Evolutionary conservation across 1,140 invertebrate species (phyloP), one percentile per base, ranked within the genome.

Genomic region (Aphelenchoides fujianensis): DNA sequence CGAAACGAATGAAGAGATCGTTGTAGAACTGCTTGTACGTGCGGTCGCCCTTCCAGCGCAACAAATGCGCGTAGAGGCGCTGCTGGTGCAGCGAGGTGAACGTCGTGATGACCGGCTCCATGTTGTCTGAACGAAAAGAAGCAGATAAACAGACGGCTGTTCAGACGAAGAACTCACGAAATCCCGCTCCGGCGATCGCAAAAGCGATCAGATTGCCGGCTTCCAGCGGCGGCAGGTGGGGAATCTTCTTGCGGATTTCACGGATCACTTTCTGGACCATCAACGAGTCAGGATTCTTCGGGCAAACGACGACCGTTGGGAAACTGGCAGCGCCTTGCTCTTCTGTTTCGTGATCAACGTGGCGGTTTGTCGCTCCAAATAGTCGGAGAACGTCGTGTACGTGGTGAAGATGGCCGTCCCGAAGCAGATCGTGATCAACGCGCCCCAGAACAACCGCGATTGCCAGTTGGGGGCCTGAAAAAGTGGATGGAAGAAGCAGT

Each of bases 331-430:
- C 16, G 27, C 1, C 23, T 66, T 66, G 1, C 28, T 48, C 0
- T 37, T 12, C 16, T 36, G 16, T 34, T n/a, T 36, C n/a, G 63
- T 66, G 27, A 66, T 32, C 16, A 66, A 31, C 2, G 63, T 66
- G 37, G 63, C 36, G 32, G 63, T 66, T 36, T 66, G 63, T 66
- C 32, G 16, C 63, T 34, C 63, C 34, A 66, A 34, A 37, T 66
- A 66, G 27, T 34, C 34, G 1, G 27, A 32, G 34, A 66, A 34
- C 12, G 36, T 37, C 12, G 12, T 66, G 63, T 66, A 34, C 28
- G 63, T 66, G n/a, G 36, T 36, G 32, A 66, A 66, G 1, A 66
- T 16, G 16, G 63, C 63, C 1, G 31, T 12, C 1, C 12, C 32
- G 16, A 37, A 12, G 63, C 27, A 36, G 32, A 37, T 16, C 19